These are phyloP conservation scores for Trissolcus basalis DNA, from an alignment of 1,140 invertebrate species.

Conservation along the genomic window DNA sequence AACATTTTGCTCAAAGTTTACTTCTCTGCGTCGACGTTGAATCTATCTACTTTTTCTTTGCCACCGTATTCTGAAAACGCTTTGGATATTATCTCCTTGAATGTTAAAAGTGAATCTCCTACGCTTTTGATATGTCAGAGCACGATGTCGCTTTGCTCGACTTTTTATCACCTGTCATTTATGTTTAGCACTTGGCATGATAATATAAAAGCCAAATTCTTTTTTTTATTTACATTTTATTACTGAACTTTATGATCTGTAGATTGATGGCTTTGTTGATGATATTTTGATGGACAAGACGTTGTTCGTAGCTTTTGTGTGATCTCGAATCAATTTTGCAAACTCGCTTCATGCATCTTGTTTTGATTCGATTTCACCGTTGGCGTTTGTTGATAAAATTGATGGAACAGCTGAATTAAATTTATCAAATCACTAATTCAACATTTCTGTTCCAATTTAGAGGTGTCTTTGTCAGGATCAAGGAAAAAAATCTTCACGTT, in stretches of 20 bases:
- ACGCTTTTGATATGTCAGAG: slow-evolving; percentile 39
- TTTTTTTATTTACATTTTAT: not conserved
- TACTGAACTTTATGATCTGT: not conserved
- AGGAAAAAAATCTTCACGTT: slow-evolving; percentile 96
- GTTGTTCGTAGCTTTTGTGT: slow-evolving; percentile 65
- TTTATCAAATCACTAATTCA: slow-evolving; percentile 23
- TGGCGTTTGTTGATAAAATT: slow-evolving; percentile 30
- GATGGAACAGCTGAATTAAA: not conserved
- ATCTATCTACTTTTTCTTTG: slow-evolving; percentile 2
- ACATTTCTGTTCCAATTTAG: slow-evolving; percentile 76
- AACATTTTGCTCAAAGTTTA: not conserved
- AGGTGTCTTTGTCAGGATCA: slow-evolving; percentile 96
- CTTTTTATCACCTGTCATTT: slow-evolving; percentile 13
- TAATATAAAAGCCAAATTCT: no score
- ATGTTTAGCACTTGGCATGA: not conserved
- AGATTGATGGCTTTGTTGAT: slow-evolving; percentile 47
- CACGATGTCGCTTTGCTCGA: slow-evolving; percentile 21
- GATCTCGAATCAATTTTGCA: slow-evolving; percentile 52
- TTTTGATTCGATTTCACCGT: slow-evolving; percentile 45
- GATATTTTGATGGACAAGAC: slow-evolving; percentile 60
- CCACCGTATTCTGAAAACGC: slow-evolving; percentile 4
- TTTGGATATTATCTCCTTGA: slow-evolving; percentile 29
- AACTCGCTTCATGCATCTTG: not conserved
- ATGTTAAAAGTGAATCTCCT: slow-evolving; percentile 1
- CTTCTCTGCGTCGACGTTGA: slow-evolving; percentile 13